phyloP scores from a whole-genome alignment of 2,888 invertebrate genomes.

The Eumerus sabulonum region DNA sequence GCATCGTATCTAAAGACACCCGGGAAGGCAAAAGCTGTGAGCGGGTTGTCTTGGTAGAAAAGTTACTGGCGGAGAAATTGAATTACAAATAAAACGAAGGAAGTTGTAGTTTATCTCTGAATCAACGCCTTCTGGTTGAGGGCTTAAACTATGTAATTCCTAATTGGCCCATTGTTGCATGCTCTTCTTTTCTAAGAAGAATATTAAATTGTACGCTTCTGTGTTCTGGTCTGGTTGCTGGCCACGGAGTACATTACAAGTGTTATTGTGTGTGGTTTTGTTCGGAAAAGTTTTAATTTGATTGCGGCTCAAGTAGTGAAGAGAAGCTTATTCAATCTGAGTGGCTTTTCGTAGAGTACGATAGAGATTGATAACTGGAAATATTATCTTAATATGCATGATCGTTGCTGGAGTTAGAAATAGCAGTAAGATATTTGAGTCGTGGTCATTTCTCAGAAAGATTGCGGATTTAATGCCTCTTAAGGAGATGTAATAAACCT shows the following conservation, averaged over 20 bases:
- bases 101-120: slow-evolving; percentile 29
- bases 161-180: slow-evolving; percentile 41
- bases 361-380: too few relatives aligned
- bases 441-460: too few relatives aligned
- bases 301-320: slow-evolving; percentile 7
- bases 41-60: too few relatives aligned
- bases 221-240: neutral
- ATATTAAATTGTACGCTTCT: slow-evolving; percentile 15
- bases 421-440: too few relatives aligned
- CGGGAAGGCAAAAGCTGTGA: slow-evolving; percentile 4
- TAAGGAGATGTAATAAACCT: too few relatives aligned
- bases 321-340: too few relatives aligned
- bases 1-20: too few relatives aligned
- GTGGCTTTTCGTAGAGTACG: too few relatives aligned
- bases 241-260: slow-evolving; percentile 5
- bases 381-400: too few relatives aligned
- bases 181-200: slow-evolving; percentile 14
- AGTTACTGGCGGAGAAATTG: slow-evolving; percentile 14
- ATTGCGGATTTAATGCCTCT: too few relatives aligned
- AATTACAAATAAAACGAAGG: slow-evolving; percentile 31
- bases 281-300: slow-evolving; percentile 26
- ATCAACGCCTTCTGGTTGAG: slow-evolving; percentile 9
- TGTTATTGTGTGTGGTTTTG: slow-evolving; percentile 13
- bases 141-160: slow-evolving; percentile 33
- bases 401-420: too few relatives aligned